Evolutionary conservation across 2,888 invertebrate species (phyloP).

Genomic region (Phyllotreta cruciferae): DNA sequence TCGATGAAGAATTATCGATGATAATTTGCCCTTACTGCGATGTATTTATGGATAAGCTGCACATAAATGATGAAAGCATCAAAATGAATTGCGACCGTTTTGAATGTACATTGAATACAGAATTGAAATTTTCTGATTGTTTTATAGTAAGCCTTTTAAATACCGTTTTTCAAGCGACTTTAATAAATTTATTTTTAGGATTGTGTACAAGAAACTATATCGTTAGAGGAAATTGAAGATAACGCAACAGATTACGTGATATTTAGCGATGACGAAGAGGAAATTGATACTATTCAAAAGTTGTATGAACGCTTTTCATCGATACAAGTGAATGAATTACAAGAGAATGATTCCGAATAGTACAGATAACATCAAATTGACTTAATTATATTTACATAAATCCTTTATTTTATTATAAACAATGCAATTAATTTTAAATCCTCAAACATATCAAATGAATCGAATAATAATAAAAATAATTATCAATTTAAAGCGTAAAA

Average conservation of each 20-base stretch:
- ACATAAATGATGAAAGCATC: constrained; percentile 17
- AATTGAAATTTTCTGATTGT: constrained; percentile 39
- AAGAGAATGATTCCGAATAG: background rate
- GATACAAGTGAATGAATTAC: constrained; percentile 13
- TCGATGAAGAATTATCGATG: constrained; percentile 45
- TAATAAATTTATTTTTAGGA: constrained; percentile 29
- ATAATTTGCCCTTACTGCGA: constrained; percentile 56
- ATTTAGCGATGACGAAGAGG: constrained; percentile 47
- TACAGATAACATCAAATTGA: background rate
- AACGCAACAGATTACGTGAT: constrained; percentile 44
- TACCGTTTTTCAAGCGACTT: background rate
- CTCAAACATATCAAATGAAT: too few species aligned
- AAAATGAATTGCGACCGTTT: constrained; percentile 16
- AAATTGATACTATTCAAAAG: constrained; percentile 36
- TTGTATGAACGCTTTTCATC: constrained; percentile 37
- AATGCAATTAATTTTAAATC: too few species aligned
- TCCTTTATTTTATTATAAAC: too few species aligned
- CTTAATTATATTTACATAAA: too few species aligned
- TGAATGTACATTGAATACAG: constrained; percentile 18
- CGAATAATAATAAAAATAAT: too few species aligned
- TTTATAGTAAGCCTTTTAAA: constrained; percentile 15
- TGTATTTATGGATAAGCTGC: constrained; percentile 49
- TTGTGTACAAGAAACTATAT: constrained; percentile 41
- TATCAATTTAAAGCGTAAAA: too few species aligned
- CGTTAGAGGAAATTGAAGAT: constrained; percentile 45